A percentile compares a stretch with the other conserved stretches of the same genome.
These are phyloP conservation scores for Odontamblyopus rebecca DNA, from an alignment of 2,797 vertebrate genomes.

Conservation along the genomic window DNA sequence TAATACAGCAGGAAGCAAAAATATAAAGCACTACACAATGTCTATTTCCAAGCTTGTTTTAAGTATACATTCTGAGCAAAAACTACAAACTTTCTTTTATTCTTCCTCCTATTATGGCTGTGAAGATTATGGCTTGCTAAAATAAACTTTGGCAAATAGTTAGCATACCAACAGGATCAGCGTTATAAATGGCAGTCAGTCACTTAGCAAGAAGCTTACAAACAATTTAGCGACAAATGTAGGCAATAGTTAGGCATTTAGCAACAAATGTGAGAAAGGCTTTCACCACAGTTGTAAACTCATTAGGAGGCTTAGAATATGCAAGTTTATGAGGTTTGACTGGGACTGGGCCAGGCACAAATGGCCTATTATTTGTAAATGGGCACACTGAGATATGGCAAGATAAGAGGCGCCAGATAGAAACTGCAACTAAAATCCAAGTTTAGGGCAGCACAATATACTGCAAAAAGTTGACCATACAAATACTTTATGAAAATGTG, in stretches of 20 bases:
- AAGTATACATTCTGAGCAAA: not conserved
- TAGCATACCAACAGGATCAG: not conserved
- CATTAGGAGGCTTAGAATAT: no score
- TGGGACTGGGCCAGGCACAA: no score
- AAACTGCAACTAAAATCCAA: no score
- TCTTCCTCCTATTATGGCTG: not conserved
- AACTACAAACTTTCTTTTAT: not conserved
- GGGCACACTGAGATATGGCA: no score
- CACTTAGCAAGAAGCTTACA: not conserved
- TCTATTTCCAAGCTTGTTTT: not conserved
- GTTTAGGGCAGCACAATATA: no score
- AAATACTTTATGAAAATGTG: no score
- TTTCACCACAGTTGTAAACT: not conserved
- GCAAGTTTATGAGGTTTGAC: no score
- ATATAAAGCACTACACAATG: not conserved
- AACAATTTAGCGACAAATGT: not conserved
- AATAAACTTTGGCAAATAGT: constrained; percentile 4
- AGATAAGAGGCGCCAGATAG: no score
- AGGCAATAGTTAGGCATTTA: not conserved
- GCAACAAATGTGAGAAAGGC: not conserved
- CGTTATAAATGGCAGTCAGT: not conserved
- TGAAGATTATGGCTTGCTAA: not conserved
- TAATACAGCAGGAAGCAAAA: no score
- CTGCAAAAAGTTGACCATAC: no score
- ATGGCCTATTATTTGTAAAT: no score